phyloP scores from a whole-genome alignment of 2,113 vertebrate species.

The Uria lomvia region DNA sequence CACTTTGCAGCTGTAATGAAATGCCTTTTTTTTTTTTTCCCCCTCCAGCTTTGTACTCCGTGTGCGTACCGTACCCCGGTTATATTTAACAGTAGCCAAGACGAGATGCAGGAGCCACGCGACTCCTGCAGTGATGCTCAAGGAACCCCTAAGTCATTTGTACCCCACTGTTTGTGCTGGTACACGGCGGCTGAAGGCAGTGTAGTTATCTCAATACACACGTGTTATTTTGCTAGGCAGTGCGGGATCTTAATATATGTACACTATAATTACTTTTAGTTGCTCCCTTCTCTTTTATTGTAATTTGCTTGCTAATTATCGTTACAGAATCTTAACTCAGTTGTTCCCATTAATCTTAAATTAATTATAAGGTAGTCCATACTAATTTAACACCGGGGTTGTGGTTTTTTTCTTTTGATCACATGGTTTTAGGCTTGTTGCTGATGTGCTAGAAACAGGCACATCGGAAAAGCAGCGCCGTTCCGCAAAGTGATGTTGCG shows the following conservation, averaged over 20 bases:
- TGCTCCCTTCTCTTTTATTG: constrained; percentile 32
- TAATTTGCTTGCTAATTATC: constrained; percentile 61
- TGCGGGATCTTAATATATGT: constrained; percentile 26
- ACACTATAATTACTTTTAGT: constrained; percentile 60
- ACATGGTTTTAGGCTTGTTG: not conserved
- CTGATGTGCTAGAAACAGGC: not conserved
- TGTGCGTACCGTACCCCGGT: not conserved
- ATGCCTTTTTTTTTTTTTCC: not conserved
- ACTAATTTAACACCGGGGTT: constrained; percentile 36
- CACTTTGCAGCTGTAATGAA: not conserved
- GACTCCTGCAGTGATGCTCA: not conserved
- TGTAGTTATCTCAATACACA: not conserved
- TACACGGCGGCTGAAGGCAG: not conserved
- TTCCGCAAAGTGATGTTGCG: not conserved
- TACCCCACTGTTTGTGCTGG: not conserved
- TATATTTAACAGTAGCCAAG: not conserved
- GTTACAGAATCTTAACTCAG: constrained; percentile 35
- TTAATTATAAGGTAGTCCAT: constrained; percentile 59
- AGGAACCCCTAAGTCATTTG: not conserved
- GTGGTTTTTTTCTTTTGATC: constrained; percentile 9
- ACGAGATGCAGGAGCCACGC: not conserved
- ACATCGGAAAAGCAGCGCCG: not conserved
- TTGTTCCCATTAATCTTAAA: constrained; percentile 52
- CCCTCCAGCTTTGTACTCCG: not conserved
- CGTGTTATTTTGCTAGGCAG: constrained; percentile 43